Percentiles rank a stretch among this genome's conserved stretches.
Conservation (phyloP, 2,113 vertebrate species). For the Elephas maximus region DNA sequence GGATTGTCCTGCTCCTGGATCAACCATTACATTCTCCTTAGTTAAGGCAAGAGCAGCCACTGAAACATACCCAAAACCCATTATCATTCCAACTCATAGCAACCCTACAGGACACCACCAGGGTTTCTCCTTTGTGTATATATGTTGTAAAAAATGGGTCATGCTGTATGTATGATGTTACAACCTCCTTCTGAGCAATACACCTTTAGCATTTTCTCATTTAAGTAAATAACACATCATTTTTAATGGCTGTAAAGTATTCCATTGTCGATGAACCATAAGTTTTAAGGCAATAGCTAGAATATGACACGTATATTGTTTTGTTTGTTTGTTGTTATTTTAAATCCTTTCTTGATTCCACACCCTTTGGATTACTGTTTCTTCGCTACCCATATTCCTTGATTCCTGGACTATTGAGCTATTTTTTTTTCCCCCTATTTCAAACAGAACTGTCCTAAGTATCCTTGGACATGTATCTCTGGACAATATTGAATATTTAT, state of each 20-base stretch:
- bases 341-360: background rate
- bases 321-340: background rate
- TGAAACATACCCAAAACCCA: background rate
- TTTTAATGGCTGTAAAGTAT: background rate
- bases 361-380: background rate
- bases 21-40: background rate
- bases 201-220: background rate
- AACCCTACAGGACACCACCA: too few relatives aligned
- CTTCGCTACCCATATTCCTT: background rate
- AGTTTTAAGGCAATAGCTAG: conserved; percentile 3
- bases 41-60: background rate
- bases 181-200: background rate
- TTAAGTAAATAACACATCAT: conserved; percentile 20
- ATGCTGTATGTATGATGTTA: background rate
- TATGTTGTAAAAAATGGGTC: background rate
- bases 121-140: too few relatives aligned
- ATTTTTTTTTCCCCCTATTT: background rate
- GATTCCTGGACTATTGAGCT: background rate
- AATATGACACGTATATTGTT: background rate
- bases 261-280: background rate
- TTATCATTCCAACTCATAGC: too few relatives aligned
- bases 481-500: background rate
- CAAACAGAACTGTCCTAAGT: background rate
- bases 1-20: background rate
- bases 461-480: background rate